A percentile compares a stretch with the other conserved stretches of the same genome.
Evolutionary conservation across 2,113 vertebrate genomes (phyloP).

Genomic region (Microcebus jonahi): DNA sequence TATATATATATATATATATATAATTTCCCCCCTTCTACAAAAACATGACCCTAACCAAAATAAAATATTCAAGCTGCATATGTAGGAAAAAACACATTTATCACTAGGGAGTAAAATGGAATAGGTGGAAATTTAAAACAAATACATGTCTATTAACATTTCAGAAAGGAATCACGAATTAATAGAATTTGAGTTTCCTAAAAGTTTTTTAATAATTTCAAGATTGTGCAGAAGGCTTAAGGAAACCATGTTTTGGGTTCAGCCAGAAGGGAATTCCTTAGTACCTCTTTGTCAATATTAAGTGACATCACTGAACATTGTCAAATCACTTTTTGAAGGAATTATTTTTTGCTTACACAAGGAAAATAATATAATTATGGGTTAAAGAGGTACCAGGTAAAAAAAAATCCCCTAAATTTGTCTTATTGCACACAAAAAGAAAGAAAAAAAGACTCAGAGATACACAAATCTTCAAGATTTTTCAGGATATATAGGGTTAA

Average conservation of each 20-base stretch:
- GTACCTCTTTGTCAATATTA: neutral
- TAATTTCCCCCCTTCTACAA: neutral
- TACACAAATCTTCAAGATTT: neutral
- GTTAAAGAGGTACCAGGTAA: neutral
- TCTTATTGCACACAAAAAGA: neutral
- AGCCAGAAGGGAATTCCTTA: neutral
- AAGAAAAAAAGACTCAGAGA: neutral
- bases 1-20: too few relatives aligned
- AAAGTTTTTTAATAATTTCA: slow-evolving; percentile 11
- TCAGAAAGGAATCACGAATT: slow-evolving; percentile 33
- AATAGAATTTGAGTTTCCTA: slow-evolving; percentile 30
- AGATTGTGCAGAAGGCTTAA: neutral
- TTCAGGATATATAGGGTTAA: slow-evolving; percentile 1
- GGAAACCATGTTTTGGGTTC: neutral
- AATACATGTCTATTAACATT: neutral
- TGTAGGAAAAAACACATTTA: neutral
- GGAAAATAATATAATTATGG: slow-evolving; percentile 24
- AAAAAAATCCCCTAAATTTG: neutral
- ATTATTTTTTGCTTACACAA: neutral
- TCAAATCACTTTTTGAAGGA: slow-evolving; percentile 22
- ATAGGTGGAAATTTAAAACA: neutral
- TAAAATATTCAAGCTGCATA: slow-evolving; percentile 10
- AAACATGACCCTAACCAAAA: slow-evolving; percentile 26
- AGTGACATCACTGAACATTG: neutral
- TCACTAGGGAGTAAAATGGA: neutral